phyloP scores from a whole-genome alignment of 1,140 invertebrate species.

The Neuroterus valhalla region DNA sequence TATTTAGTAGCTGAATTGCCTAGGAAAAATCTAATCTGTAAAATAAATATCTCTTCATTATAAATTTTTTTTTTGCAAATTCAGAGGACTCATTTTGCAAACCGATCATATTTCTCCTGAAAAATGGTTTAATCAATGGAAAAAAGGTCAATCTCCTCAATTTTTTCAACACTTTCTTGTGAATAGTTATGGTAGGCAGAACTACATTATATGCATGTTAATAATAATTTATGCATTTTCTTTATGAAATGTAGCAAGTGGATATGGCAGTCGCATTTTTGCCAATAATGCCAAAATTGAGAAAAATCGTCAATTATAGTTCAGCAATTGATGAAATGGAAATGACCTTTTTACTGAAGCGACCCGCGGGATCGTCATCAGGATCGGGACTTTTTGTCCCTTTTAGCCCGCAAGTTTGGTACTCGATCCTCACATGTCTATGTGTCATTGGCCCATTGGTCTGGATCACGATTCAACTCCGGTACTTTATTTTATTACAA shows the following conservation, averaged over 20 bases:
- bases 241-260: slow-evolving; percentile 77
- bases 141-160: too few relatives aligned
- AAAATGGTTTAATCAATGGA: too few relatives aligned
- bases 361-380: slow-evolving; percentile 86
- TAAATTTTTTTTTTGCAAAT: too few relatives aligned
- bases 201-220: too few relatives aligned
- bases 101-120: too few relatives aligned
- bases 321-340: slow-evolving; percentile 82
- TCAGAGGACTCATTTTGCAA: too few relatives aligned
- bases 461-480: slow-evolving; percentile 82
- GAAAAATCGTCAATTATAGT: slow-evolving; percentile 79
- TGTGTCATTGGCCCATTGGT: slow-evolving; percentile 86
- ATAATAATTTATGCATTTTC: background rate
- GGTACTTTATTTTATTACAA: slow-evolving; percentile 53
- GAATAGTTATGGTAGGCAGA: too few relatives aligned
- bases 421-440: slow-evolving; percentile 82
- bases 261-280: slow-evolving; percentile 87
- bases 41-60: too few relatives aligned
- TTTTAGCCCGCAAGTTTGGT: slow-evolving; percentile 87
- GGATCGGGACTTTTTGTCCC: slow-evolving; percentile 88
- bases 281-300: slow-evolving; percentile 79
- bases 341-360: slow-evolving; percentile 85
- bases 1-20: too few relatives aligned
- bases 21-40: too few relatives aligned
- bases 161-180: too few relatives aligned